Evolutionary conservation across 1,140 invertebrate genomes (phyloP).

Genomic region (Aethina tumida): DNA sequence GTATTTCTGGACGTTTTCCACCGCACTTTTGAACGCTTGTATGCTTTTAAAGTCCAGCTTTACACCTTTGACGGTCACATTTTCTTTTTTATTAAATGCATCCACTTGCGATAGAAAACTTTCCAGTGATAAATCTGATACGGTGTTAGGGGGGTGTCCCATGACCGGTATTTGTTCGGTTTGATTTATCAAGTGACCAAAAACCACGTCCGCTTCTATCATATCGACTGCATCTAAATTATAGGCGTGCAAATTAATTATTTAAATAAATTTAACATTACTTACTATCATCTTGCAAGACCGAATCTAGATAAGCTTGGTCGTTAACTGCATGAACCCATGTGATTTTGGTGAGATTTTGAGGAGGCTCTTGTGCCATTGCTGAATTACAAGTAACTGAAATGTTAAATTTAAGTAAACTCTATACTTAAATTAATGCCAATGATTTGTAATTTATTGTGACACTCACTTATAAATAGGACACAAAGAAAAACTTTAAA

Average conservation of each 20-base stretch:
- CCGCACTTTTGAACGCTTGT: conserved; percentile 60
- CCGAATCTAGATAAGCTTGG: conserved; percentile 45
- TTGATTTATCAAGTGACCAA: conserved; percentile 47
- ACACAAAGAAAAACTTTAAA: too few relatives aligned
- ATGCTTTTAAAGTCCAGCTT: conserved; percentile 84
- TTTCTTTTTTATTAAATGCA: conserved; percentile 36
- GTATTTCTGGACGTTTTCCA: conserved; percentile 43
- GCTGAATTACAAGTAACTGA: too few relatives aligned
- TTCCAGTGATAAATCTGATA: conserved; percentile 66
- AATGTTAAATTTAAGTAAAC: too few relatives aligned
- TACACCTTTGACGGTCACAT: conserved; percentile 53
- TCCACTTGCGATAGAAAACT: conserved; percentile 57
- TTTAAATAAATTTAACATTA: not conserved
- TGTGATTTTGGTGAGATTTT: conserved; percentile 61
- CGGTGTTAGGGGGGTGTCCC: conserved; percentile 67
- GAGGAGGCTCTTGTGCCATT: too few relatives aligned
- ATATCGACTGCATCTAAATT: conserved; percentile 58
- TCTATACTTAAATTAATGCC: too few relatives aligned
- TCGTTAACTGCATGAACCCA: conserved; percentile 82
- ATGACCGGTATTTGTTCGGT: conserved; percentile 59
- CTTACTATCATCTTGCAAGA: conserved; percentile 46
- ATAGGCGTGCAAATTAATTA: not conserved
- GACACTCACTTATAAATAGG: too few relatives aligned
- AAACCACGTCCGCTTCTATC: conserved; percentile 80
- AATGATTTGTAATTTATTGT: too few relatives aligned